Base-by-base conservation (phyloP, 2,113 vertebrate species). In the Danionella cerebrum region DNA sequence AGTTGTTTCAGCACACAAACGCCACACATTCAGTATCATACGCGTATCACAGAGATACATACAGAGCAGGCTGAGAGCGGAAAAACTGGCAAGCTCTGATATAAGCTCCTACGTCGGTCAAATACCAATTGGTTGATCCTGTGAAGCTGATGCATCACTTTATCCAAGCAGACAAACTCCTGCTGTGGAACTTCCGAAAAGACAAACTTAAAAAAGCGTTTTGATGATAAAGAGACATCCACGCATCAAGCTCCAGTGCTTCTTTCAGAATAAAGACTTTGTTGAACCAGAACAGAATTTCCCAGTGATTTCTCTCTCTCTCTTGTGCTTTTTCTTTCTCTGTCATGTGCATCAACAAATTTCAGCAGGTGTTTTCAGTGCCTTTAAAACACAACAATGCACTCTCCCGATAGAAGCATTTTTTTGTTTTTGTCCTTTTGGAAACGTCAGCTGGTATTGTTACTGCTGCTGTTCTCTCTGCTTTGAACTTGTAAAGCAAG, bases 181-280 rank as follows among this genome's bases (percentile, higher is more conserved):
- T 19, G 57, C 31, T 48, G 59, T 29, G 35, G 14, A 52, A 18
- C 25, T 24, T 69, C 57, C 12, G 10, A 58, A 65, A 39, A 57
- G 42, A 6, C n/a, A 0, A 21, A 53, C 14, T 45, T 25, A 72
- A 59, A 66, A 39, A 58, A 50, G 13, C 29, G 52, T 29, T 72
- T 67, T 69, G 66, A 52, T 11, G 47, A 48, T 18, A 68, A 54
- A 57, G 45, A 48, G n/a, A 55, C 29, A 21, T 67, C 48, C 44
- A 55, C 27, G 19, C 51, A 50, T 31, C 10, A 42, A 42, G 41
- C 65, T 53, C 36, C 29, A 35, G 35, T 9, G 38, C 27, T 51
- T 35, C 18, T 9, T n/a, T 50, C 31, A 6, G 13, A 57, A 47
- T 64, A 69, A 57, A 57, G 14, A 50, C 51, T 35, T 39, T 74